phyloP scores from a whole-genome alignment of 2,888 invertebrate species.

The Amphipyra berbera region DNA sequence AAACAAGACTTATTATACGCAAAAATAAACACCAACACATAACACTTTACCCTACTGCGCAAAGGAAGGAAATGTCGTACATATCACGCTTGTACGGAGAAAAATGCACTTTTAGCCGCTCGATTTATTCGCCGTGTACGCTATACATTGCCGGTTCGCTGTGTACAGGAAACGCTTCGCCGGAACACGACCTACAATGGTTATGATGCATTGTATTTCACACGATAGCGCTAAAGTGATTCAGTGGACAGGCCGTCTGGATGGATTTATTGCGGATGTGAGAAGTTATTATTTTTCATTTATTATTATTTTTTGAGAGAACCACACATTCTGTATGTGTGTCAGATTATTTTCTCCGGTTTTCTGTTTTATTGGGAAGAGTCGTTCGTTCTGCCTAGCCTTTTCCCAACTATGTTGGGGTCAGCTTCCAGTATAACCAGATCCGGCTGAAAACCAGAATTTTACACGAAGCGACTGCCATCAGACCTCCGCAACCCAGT shows the following conservation, averaged over 20 bases:
- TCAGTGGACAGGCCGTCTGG: conserved; percentile 48
- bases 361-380: not conserved
- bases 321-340: no score
- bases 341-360: not conserved
- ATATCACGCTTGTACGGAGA: conserved; percentile 60
- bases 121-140: conserved; percentile 63
- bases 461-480: no score
- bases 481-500: no score
- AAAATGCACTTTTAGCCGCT: conserved; percentile 66
- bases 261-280: conserved; percentile 56
- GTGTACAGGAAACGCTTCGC: conserved; percentile 61
- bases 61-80: conserved; percentile 67
- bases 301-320: conserved; percentile 22
- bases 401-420: no score
- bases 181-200: conserved; percentile 79
- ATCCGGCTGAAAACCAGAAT: no score
- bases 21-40: conserved; percentile 38
- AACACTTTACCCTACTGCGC: conserved; percentile 58
- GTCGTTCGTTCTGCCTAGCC: no score
- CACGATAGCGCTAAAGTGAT: conserved; percentile 84
- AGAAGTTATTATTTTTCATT: conserved; percentile 41
- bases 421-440: no score
- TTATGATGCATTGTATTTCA: conserved; percentile 81
- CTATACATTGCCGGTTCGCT: conserved; percentile 67
- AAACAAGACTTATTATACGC: conserved; percentile 42